These are phyloP conservation scores for Andrena bicolor DNA, from an alignment of 2,888 invertebrate species.

Conservation along the genomic window DNA sequence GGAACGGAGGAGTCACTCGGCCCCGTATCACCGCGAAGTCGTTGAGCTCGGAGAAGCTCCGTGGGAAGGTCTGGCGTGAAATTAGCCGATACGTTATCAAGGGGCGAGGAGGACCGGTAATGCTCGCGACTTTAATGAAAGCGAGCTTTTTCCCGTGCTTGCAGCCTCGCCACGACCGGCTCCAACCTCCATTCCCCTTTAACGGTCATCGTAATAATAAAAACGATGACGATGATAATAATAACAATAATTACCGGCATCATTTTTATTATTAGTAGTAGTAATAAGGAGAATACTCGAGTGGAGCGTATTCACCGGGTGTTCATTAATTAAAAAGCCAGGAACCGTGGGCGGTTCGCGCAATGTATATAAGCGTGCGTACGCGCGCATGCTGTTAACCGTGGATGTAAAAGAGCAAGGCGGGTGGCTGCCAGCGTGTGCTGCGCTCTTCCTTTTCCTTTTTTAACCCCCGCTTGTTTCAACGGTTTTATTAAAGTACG, in stretches of 20 bases:
- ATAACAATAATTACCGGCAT: conserved; percentile 40
- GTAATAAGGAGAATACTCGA: conserved; percentile 44
- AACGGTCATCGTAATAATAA: conserved; percentile 37
- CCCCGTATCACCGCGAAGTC: conserved; percentile 12
- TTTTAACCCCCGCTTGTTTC: conserved; percentile 64
- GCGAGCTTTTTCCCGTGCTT: conserved; percentile 33
- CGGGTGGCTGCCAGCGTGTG: not conserved
- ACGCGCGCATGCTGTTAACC: conserved; percentile 28
- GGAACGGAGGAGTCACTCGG: not conserved
- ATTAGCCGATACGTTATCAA: conserved; percentile 74
- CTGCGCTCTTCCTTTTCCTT: conserved; percentile 32
- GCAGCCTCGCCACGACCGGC: conserved; percentile 43
- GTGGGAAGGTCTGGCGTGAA: conserved; percentile 69
- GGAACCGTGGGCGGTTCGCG: conserved; percentile 60
- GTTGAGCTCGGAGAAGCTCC: conserved; percentile 37
- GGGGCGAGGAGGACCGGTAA: conserved; percentile 44
- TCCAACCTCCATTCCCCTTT: conserved; percentile 23
- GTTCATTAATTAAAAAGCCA: conserved; percentile 80
- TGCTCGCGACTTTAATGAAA: conserved; percentile 65
- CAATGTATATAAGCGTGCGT: conserved; percentile 20
- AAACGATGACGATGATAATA: conserved; percentile 21
- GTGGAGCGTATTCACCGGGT: conserved; percentile 65
- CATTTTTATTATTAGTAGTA: conserved; percentile 50
- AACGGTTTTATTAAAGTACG: conserved; percentile 82
- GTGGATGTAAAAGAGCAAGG: conserved; percentile 45